Conservation (phyloP, 1,140 invertebrate species). For the Aphelenchoides fujianensis region DNA sequence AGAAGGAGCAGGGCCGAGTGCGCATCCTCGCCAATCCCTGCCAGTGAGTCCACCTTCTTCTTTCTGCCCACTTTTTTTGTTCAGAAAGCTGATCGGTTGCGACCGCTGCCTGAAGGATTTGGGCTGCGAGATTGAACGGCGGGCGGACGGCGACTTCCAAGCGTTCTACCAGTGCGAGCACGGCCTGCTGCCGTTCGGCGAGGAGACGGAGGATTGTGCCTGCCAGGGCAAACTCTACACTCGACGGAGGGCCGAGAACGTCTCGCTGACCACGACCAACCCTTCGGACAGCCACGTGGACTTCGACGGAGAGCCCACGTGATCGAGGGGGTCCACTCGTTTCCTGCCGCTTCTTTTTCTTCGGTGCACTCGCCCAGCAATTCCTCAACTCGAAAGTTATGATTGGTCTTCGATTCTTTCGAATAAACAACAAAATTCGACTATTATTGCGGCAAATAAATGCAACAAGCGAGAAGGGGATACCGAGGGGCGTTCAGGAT, state of each 20-base stretch:
- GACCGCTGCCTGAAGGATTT: slow-evolving; percentile 56
- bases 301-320: slow-evolving; percentile 10
- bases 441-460: too few relatives aligned
- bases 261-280: not conserved
- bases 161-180: slow-evolving; percentile 60
- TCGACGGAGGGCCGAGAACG: not conserved
- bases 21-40: slow-evolving; percentile 55
- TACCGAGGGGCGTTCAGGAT: too few relatives aligned
- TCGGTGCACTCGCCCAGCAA: too few relatives aligned
- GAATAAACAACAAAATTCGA: too few relatives aligned
- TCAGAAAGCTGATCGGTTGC: slow-evolving; percentile 59
- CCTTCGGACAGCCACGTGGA: not conserved
- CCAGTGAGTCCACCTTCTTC: slow-evolving; percentile 46
- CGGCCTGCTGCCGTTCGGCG: slow-evolving; percentile 40
- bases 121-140: slow-evolving; percentile 55
- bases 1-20: slow-evolving; percentile 54
- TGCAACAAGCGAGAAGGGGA: too few relatives aligned
- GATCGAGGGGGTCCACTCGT: too few relatives aligned
- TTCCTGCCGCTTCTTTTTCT: too few relatives aligned
- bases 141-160: slow-evolving; percentile 33
- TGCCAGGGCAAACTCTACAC: slow-evolving; percentile 51
- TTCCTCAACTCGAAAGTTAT: too few relatives aligned
- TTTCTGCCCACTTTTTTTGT: not conserved
- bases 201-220: slow-evolving; percentile 53
- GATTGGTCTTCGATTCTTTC: too few relatives aligned